phyloP scores from a whole-genome alignment of 2,888 invertebrate species.

The Gibbula magus region DNA sequence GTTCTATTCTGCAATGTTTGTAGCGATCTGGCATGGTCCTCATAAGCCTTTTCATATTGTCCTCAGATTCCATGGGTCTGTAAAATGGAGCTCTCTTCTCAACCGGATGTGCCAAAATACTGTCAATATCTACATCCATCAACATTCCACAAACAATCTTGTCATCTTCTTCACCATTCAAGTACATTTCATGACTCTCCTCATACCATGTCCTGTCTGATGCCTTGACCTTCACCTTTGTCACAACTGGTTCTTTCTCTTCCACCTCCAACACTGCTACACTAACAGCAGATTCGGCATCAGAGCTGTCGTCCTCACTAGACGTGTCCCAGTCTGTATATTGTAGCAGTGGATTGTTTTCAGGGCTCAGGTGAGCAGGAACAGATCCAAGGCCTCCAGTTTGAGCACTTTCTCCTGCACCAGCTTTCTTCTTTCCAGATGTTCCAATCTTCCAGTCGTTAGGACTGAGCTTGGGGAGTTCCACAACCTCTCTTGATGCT shows the following conservation, averaged over 20 bases:
- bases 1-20: conserved; percentile 32
- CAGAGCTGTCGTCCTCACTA: too few relatives aligned
- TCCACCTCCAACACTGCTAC: neutral
- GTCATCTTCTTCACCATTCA: neutral
- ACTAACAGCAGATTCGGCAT: neutral
- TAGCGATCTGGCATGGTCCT: neutral
- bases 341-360: too few relatives aligned
- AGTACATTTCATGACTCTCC: neutral
- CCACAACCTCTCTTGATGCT: too few relatives aligned
- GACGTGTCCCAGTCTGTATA: too few relatives aligned
- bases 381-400: too few relatives aligned
- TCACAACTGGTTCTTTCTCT: neutral
- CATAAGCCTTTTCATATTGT: neutral
- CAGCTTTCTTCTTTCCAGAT: too few relatives aligned
- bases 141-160: neutral
- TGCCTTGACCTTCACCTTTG: neutral
- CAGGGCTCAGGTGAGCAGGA: too few relatives aligned
- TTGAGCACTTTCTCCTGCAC: too few relatives aligned
- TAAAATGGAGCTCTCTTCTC: conserved; percentile 2
- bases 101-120: neutral
- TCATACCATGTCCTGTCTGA: neutral
- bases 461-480: too few relatives aligned
- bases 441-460: too few relatives aligned
- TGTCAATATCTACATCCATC: neutral
- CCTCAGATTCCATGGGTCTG: neutral